A percentile compares a stretch with the other conserved stretches of the same genome.
phyloP scores from a whole-genome alignment of 2,888 invertebrate genomes.

The Metopia argyrocephala region DNA sequence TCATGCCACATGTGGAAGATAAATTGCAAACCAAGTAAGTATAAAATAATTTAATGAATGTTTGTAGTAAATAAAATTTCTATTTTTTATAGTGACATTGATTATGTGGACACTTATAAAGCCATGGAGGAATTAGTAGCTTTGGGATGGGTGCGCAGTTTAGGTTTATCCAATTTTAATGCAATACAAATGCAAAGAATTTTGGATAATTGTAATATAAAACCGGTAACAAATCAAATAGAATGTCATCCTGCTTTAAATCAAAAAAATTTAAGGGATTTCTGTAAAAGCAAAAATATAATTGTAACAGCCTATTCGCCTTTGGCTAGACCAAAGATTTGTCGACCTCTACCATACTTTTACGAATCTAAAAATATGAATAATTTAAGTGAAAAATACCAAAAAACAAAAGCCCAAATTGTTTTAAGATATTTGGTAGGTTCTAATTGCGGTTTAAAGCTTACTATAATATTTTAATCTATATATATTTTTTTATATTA shows the following conservation, averaged over 20 bases:
- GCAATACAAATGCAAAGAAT: constrained; percentile 85
- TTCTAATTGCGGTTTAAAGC: neutral
- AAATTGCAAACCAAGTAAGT: constrained; percentile 69
- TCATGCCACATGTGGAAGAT: constrained; percentile 67
- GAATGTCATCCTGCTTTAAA: constrained; percentile 83
- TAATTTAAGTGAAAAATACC: constrained; percentile 81
- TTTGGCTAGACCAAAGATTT: constrained; percentile 81
- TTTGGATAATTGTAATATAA: constrained; percentile 82
- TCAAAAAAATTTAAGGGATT: constrained; percentile 85
- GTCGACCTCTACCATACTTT: constrained; percentile 78
- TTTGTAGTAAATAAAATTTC: neutral
- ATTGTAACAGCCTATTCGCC: constrained; percentile 86
- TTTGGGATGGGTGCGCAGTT: constrained; percentile 84
- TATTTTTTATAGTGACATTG: constrained; percentile 80
- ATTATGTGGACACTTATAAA: constrained; percentile 87
- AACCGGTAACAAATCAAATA: constrained; percentile 83
- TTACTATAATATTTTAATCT: neutral
- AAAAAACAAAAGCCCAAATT: constrained; percentile 83
- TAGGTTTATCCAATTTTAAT: constrained; percentile 93
- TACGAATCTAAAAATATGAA: constrained; percentile 79
- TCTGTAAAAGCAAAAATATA: constrained; percentile 83
- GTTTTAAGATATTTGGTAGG: constrained; percentile 82
- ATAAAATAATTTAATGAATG: neutral
- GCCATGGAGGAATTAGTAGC: constrained; percentile 87
- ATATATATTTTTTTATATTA: constrained; percentile 64